Percentiles rank a stretch among this genome's conserved stretches.
Conservation (phyloP, 2,797 vertebrate species). For the Sebastes cheni region DNA sequence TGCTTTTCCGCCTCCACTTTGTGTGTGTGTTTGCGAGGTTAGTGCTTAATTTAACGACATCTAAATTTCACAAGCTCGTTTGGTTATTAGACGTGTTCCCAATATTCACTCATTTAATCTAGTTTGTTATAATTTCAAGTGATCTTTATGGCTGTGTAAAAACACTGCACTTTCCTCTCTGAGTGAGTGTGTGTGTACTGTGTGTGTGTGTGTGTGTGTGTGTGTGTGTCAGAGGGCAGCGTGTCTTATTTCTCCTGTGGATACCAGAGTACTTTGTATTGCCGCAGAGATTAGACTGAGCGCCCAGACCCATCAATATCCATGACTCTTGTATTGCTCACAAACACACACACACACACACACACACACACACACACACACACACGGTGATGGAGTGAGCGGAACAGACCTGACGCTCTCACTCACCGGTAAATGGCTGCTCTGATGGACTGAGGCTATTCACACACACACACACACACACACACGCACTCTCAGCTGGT, state of each 20-base stretch:
- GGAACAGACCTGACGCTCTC: slow-evolving; percentile 67
- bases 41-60: slow-evolving; percentile 50
- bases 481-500: slow-evolving; percentile 48
- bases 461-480: slow-evolving; percentile 33
- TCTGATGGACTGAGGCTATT: slow-evolving; percentile 67
- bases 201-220: slow-evolving; percentile 10
- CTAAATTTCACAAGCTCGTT: slow-evolving; percentile 43
- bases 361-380: slow-evolving; percentile 15
- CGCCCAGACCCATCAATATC: slow-evolving; percentile 75
- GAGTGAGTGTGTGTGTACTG: not conserved
- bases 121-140: slow-evolving; percentile 39
- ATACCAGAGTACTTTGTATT: slow-evolving; percentile 66
- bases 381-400: slow-evolving; percentile 64
- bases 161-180: not conserved
- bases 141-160: slow-evolving; percentile 39
- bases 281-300: slow-evolving; percentile 69
- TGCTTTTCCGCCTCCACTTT: slow-evolving; percentile 63
- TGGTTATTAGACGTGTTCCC: slow-evolving; percentile 37
- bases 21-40: slow-evolving; percentile 5
- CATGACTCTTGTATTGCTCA: slow-evolving; percentile 51
- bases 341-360: slow-evolving; percentile 34
- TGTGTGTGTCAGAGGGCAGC: slow-evolving; percentile 5
- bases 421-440: slow-evolving; percentile 66
- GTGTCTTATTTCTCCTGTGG: slow-evolving; percentile 62
- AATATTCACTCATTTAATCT: slow-evolving; percentile 34